Evolutionary conservation across 2,888 invertebrate genomes (phyloP).

Genomic region (Trichogramma dendrolimi): DNA sequence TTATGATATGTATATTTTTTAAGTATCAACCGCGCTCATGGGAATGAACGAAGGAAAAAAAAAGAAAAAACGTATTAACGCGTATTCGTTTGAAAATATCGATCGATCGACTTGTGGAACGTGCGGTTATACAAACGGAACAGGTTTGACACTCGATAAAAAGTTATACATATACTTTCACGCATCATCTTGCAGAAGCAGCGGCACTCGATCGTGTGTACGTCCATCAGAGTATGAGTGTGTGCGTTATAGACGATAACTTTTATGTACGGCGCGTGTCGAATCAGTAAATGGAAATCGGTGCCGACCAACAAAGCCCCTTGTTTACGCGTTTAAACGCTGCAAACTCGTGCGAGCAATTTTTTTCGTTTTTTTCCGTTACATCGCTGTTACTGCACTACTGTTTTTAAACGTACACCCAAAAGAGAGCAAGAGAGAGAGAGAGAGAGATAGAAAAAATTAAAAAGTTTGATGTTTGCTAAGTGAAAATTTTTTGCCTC

Average conservation of each 20-base stretch:
- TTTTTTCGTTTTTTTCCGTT: slow-evolving; percentile 18
- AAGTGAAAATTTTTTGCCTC: slow-evolving; percentile 23
- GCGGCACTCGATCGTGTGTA: no score
- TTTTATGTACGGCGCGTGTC: slow-evolving; percentile 34
- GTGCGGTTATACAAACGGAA: no score
- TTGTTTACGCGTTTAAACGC: slow-evolving; percentile 49
- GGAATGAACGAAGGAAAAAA: background rate
- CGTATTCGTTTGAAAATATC: no score
- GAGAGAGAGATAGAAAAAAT: background rate
- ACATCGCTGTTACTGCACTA: slow-evolving; percentile 12
- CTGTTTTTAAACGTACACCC: background rate
- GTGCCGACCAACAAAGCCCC: slow-evolving; percentile 43
- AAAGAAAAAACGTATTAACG: background rate
- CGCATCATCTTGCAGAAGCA: no score
- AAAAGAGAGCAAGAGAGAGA: background rate
- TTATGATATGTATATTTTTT: background rate
- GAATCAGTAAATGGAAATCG: slow-evolving; percentile 50
- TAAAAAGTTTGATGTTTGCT: slow-evolving; percentile 16
- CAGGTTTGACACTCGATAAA: no score
- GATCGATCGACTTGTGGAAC: no score
- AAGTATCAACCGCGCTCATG: background rate
- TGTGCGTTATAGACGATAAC: no score
- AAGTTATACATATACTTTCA: no score
- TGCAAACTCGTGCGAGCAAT: slow-evolving; percentile 22
- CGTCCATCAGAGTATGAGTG: no score